Evolutionary conservation across 1,140 invertebrate species (phyloP), one percentile per base, ranked within the genome.

Genomic region (Samia ricini): DNA sequence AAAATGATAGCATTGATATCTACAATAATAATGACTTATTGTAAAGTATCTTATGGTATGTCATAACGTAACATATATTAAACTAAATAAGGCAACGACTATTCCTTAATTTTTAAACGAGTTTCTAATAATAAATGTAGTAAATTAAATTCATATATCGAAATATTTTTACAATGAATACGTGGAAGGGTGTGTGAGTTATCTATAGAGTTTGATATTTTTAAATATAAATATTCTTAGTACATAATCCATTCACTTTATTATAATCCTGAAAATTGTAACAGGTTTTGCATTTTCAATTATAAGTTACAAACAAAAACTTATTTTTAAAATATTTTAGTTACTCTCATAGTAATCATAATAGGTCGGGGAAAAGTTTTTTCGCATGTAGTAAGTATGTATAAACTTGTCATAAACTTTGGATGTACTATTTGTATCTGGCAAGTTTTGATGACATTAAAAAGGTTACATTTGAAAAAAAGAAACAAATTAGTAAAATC

Each of bases 81-180:
- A n/a, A 88, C 85, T 88, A 88, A 90, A 89, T 90, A 90, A 90
- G 88, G 88, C 88, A 90, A 88, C 88, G 81, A 86, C 85, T 88
- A 88, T 85, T 83, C 77, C 82, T 83, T 87, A 84, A 71, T 77
- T 80, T 72, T 67, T 86, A 81, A 81, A 86, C 73, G 78, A 83
- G 83, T 26, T 81, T 79, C 77, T 85, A 79, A 77, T 77, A 73
- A 66, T 69, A 71, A 70, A 64, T 69, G 66, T 74, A 60, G 67
- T 70, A 78, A 77, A 74, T 68, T 22, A 72, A 74, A 68, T 64
- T 64, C 56, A 71, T 70, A 68, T 70, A 74, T 83, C 65, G 33
- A 68, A 78, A 69, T 76, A 73, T 74, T 73, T 77, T 74, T 79
- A 79, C 69, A 64, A 74, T 85, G 85, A 85, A 86, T 77, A 84